Evolutionary conservation across 2,888 invertebrate genomes (phyloP).

Genomic region (Tanypteryx hageni): DNA sequence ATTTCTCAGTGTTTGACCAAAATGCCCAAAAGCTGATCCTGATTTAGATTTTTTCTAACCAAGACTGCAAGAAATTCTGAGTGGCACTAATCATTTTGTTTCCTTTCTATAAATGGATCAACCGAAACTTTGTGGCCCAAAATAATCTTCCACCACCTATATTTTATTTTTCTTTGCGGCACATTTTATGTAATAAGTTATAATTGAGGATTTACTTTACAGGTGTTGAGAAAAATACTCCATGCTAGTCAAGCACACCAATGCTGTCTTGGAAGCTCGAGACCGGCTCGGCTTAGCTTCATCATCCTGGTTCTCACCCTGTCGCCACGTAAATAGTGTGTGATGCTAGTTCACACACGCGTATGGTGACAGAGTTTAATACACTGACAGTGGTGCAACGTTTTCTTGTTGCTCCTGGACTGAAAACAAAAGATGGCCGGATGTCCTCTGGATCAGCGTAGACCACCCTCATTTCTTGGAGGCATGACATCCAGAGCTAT

Average conservation of each 20-base stretch:
- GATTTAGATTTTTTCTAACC: neutral
- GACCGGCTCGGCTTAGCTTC: conserved; percentile 56
- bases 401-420: conserved; percentile 20
- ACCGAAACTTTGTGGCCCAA: conserved; percentile 15
- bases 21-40: neutral
- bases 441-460: conserved; percentile 1
- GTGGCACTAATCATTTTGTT: neutral
- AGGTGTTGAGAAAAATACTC: conserved; percentile 26
- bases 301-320: conserved; percentile 50
- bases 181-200: conserved; percentile 55
- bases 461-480: neutral
- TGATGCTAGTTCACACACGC: conserved; percentile 24
- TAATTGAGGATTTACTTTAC: conserved; percentile 49
- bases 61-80: neutral
- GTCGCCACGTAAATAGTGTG: conserved; percentile 33
- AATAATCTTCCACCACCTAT: conserved; percentile 32
- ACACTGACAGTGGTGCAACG: neutral
- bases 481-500: conserved; percentile 45
- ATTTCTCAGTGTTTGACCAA: neutral
- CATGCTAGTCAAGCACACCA: conserved; percentile 35
- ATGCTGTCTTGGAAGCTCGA: conserved; percentile 48
- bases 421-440: neutral
- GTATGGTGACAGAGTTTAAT: conserved; percentile 31
- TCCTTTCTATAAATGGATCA: neutral
- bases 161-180: conserved; percentile 23